phyloP scores from a whole-genome alignment of 2,888 invertebrate genomes.

The Athripsodes cinereus region DNA sequence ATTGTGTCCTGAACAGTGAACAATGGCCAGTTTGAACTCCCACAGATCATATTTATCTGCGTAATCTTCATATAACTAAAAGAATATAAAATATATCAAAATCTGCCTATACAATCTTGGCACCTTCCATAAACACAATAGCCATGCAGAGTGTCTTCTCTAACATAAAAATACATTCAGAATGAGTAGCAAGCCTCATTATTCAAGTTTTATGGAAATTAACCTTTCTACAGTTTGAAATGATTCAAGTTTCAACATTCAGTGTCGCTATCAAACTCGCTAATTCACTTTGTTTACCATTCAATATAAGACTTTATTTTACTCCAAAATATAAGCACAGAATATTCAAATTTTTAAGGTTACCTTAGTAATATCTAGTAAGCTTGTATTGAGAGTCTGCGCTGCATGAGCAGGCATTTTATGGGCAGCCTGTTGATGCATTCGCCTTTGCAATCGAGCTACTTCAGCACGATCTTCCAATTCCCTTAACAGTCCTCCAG shows the following conservation, averaged over 20 bases:
- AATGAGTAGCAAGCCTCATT: no score
- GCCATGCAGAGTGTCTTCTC: no score
- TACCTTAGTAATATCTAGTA: constrained; percentile 83
- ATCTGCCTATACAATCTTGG: no score
- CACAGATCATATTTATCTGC: constrained; percentile 85
- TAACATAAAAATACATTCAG: no score
- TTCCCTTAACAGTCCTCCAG: constrained; percentile 77
- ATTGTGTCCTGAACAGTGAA: constrained; percentile 90
- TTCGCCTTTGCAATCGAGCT: constrained; percentile 71
- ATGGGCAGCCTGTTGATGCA: constrained; percentile 50
- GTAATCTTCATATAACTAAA: constrained; percentile 81
- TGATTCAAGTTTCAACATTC: no score
- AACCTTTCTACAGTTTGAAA: no score
- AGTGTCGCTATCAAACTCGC: no score
- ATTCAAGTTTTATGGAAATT: no score
- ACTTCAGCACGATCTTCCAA: constrained; percentile 93
- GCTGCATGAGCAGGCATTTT: constrained; percentile 57
- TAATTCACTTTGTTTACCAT: no score
- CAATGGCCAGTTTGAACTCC: constrained; percentile 92
- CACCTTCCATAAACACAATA: no score
- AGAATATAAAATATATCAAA: constrained; percentile 24
- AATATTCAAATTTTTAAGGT: not conserved
- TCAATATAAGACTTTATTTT: no score
- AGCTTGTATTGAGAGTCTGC: constrained; percentile 67
- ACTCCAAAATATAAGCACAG: no score